Conservation (phyloP, 2,888 invertebrate species). For the Horisme vitalbata region DNA sequence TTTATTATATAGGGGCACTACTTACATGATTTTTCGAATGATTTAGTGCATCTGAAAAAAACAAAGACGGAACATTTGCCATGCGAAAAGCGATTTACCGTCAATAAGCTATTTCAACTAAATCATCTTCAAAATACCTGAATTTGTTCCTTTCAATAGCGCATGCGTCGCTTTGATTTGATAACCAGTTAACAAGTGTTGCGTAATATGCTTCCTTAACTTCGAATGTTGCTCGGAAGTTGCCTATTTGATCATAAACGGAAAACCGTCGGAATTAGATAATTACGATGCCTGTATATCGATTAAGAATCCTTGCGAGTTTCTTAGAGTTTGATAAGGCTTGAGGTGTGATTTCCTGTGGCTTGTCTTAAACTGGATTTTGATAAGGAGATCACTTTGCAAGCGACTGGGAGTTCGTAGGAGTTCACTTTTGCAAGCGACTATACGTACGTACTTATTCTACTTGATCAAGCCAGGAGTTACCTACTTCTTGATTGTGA, state of each 20-base stretch:
- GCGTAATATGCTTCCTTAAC: conserved; percentile 30
- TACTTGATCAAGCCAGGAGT: no score
- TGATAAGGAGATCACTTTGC: no score
- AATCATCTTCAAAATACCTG: not conserved
- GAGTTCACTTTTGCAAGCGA: no score
- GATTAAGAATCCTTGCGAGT: conserved; percentile 18
- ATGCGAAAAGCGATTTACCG: no score
- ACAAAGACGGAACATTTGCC: no score
- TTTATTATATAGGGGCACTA: no score
- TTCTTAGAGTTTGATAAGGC: conserved; percentile 5
- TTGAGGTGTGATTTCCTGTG: conserved; percentile 9
- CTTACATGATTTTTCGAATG: no score
- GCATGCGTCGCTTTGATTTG: conserved; percentile 7
- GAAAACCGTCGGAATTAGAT: conserved; percentile 24
- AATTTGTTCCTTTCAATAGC: not conserved
- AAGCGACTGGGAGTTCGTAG: no score
- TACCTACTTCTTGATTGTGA: no score
- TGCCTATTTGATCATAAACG: conserved; percentile 42
- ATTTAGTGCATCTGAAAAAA: no score
- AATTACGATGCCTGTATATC: conserved; percentile 26
- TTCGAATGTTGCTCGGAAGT: conserved; percentile 42
- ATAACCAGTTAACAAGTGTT: conserved; percentile 13
- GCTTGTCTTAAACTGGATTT: not conserved
- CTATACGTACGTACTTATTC: no score
- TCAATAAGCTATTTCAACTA: no score